phyloP scores from a whole-genome alignment of 2,888 invertebrate genomes.

The Drosophila greeni region DNA sequence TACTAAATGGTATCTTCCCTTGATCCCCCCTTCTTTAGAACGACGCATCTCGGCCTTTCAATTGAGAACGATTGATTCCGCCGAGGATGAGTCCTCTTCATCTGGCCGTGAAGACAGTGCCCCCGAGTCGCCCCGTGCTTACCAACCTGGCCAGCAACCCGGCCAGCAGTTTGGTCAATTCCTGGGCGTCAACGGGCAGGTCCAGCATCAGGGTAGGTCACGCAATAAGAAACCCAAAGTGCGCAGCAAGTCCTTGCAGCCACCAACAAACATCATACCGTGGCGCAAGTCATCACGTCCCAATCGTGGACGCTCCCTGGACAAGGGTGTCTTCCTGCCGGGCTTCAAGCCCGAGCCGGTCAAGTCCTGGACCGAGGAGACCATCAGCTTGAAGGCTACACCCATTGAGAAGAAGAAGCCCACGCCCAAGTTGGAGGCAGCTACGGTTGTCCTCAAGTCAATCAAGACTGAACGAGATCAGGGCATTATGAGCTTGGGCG shows the following conservation, averaged over 20 bases:
- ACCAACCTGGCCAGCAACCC: conserved; percentile 49
- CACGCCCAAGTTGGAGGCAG: conserved; percentile 80
- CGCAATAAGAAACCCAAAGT: conserved; percentile 75
- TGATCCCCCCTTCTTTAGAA: conserved; percentile 56
- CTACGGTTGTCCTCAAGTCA: conserved; percentile 80
- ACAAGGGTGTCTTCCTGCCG: conserved; percentile 77
- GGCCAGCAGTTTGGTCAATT: conserved; percentile 69
- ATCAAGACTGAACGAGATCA: conserved; percentile 80
- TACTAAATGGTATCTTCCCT: conserved; percentile 17
- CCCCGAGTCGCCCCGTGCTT: conserved; percentile 71
- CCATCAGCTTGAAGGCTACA: conserved; percentile 82
- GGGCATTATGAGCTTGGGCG: conserved; percentile 77
- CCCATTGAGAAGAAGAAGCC: conserved; percentile 80
- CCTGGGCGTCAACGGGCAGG: conserved; percentile 70
- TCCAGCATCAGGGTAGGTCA: conserved; percentile 74
- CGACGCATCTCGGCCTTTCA: conserved; percentile 78
- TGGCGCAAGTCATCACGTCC: conserved; percentile 78
- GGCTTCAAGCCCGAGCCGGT: conserved; percentile 78
- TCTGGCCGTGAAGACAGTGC: conserved; percentile 78
- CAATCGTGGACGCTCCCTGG: conserved; percentile 79
- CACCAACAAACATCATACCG: conserved; percentile 75
- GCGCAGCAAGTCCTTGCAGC: conserved; percentile 78
- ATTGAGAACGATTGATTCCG: conserved; percentile 76
- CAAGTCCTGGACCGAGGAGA: conserved; percentile 84
- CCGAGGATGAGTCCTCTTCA: conserved; percentile 78